These are phyloP conservation scores for Yponomeuta cagnagella DNA, from an alignment of 2,888 invertebrate species.

Conservation along the genomic window DNA sequence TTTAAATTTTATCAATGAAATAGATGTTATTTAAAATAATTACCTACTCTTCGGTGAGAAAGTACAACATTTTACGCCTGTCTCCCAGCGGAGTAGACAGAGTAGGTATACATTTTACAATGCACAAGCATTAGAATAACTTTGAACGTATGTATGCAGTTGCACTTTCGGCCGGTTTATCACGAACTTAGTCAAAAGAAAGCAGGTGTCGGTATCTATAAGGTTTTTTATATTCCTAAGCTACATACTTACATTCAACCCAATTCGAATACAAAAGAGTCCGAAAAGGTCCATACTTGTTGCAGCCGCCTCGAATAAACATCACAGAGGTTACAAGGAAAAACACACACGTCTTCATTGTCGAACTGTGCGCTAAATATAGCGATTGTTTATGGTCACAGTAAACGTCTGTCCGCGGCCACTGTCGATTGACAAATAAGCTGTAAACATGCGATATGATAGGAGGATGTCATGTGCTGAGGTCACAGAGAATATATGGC, in stretches of 20 bases:
- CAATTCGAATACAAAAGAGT: slow-evolving; percentile 10
- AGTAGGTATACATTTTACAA: no score
- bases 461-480: background rate
- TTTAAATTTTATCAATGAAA: no score
- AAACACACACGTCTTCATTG: background rate
- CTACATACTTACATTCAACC: slow-evolving; percentile 6
- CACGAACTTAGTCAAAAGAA: no score
- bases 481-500: background rate
- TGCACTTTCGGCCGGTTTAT: no score
- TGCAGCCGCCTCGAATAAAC: background rate
- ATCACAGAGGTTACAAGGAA: background rate
- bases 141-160: no score
- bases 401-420: background rate
- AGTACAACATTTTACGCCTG: no score
- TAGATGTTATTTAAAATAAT: no score
- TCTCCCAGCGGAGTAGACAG: no score
- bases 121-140: no score
- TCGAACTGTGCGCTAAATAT: background rate
- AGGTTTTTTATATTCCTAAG: background rate
- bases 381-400: background rate
- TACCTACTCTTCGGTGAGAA: no score
- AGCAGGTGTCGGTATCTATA: no score
- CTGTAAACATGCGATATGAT: background rate
- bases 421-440: background rate
- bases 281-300: slow-evolving; percentile 9